phyloP scores from a whole-genome alignment of 37 sponge, comb jelly and placozoan genomes.

The Eunapius fragilis region DNA sequence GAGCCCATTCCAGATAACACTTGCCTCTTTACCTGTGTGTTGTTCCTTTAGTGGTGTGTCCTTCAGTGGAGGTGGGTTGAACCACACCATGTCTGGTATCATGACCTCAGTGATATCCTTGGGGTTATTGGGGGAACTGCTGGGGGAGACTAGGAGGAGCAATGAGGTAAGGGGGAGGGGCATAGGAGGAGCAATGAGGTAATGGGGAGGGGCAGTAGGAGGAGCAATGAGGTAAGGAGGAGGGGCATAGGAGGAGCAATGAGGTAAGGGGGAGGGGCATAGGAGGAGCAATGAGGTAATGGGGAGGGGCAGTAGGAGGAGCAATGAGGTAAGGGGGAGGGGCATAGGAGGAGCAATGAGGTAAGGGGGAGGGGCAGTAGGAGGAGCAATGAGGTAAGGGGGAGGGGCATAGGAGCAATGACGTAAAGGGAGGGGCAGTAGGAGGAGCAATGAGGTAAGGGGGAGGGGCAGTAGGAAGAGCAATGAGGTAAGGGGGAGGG shows the following conservation, averaged over 20 bases:
- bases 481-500: too few relatives aligned
- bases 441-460: constrained; percentile 38
- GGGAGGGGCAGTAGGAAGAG: neutral
- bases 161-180: constrained; percentile 30
- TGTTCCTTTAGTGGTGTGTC: constrained; percentile 28
- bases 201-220: neutral
- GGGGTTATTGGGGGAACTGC: constrained; percentile 45
- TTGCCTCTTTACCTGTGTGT: too few relatives aligned
- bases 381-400: neutral
- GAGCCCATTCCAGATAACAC: too few relatives aligned
- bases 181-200: neutral
- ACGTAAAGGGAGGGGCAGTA: constrained; percentile 13
- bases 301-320: constrained; percentile 8
- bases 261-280: neutral
- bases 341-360: neutral
- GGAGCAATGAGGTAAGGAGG: neutral
- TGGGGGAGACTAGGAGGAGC: constrained; percentile 19
- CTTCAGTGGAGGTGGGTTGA: constrained; percentile 66
- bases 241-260: too few relatives aligned
- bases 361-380: neutral
- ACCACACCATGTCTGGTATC: constrained; percentile 54
- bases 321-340: constrained; percentile 30
- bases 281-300: neutral
- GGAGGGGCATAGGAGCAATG: too few relatives aligned
- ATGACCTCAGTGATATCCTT: constrained; percentile 56